Evolutionary conservation across 2,113 vertebrate genomes (phyloP), one percentile per base, ranked within the genome.

Genomic region (Glareola pratincola): DNA sequence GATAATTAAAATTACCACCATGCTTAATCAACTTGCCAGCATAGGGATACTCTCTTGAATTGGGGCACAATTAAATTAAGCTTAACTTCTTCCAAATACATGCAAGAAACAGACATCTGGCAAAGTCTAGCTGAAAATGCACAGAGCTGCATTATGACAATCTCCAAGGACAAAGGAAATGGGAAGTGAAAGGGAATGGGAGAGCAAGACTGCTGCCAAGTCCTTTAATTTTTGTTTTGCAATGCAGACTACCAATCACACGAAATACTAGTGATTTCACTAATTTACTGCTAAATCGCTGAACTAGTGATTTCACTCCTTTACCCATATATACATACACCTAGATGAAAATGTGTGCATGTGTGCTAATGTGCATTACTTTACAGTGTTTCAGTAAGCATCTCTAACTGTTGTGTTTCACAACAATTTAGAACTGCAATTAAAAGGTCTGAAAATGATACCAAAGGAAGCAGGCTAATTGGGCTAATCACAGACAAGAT

Each of bases 1-100:
- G 94, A 95, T 95, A 91, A 97, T 97, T 97, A 97, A 97, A 95
- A 96, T 79, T 95, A 97, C 92, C 89, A 86, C 92, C 91, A 96
- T 94, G 89, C 80, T 96, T 96, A 97, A 96, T 96, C 94, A 96
- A 94, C 84, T 92, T 94, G 89, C 92, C 94, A 95, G 95, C 95
- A 90, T 48, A 92, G 89, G 91, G 95, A 96, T 95, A 69, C 92
- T 96, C 88, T 95, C 92, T 87, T 47, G 77, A 97, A 97, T 91
- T 69, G 89, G 92, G 91, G 77, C 77, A 93, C 86, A 94, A 95
- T 95, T 95, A 97, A 95, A 94, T 95, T 89, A 95, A 96, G 77
- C 84, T 94, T 97, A 95, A 72, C 89, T 95, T 95, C 92, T 92
- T 94, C 91, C 95, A 95, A 91, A 96, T 94, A 88, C 18, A 92